These are phyloP conservation scores for Acromyrmex echinatior DNA, from an alignment of 1,140 invertebrate genomes.

Conservation along the genomic window DNA sequence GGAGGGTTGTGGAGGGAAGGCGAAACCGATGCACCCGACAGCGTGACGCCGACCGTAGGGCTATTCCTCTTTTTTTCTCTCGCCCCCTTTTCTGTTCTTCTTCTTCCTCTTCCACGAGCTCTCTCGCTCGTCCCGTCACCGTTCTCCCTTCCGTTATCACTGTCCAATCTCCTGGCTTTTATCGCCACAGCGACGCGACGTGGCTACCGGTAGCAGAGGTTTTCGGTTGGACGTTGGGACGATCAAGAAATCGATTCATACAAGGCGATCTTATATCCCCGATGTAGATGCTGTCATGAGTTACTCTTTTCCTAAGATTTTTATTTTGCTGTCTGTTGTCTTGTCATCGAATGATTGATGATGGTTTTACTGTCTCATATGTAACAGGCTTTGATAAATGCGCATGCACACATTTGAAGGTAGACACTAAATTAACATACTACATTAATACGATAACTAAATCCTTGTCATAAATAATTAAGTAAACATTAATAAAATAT, in stretches of 20 bases:
- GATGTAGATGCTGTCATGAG: background rate
- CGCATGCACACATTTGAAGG: background rate
- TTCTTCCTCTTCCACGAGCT: constrained; percentile 47
- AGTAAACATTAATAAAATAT: background rate
- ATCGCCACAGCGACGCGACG: constrained; percentile 67
- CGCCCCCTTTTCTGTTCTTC: constrained; percentile 59
- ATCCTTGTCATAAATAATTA: background rate
- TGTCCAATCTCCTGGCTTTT: constrained; percentile 75
- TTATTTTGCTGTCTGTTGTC: constrained; percentile 8
- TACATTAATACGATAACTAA: background rate
- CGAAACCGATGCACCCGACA: constrained; percentile 86
- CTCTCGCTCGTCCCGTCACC: constrained; percentile 45
- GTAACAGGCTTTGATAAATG: background rate
- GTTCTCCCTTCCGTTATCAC: constrained; percentile 73
- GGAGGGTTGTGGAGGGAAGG: constrained; percentile 74
- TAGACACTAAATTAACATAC: constrained; percentile 29
- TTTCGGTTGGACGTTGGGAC: constrained; percentile 66
- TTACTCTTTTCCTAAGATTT: constrained; percentile 18
- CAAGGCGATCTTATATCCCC: constrained; percentile 50
- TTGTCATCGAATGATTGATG: constrained; percentile 45
- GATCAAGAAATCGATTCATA: constrained; percentile 62
- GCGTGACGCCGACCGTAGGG: constrained; percentile 83
- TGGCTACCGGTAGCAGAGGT: constrained; percentile 69
- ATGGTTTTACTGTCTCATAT: background rate
- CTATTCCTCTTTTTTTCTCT: constrained; percentile 75